Evolutionary conservation across 2,113 vertebrate genomes (phyloP), one percentile per base, ranked within the genome.

Genomic region (Phocoena phocoena): DNA sequence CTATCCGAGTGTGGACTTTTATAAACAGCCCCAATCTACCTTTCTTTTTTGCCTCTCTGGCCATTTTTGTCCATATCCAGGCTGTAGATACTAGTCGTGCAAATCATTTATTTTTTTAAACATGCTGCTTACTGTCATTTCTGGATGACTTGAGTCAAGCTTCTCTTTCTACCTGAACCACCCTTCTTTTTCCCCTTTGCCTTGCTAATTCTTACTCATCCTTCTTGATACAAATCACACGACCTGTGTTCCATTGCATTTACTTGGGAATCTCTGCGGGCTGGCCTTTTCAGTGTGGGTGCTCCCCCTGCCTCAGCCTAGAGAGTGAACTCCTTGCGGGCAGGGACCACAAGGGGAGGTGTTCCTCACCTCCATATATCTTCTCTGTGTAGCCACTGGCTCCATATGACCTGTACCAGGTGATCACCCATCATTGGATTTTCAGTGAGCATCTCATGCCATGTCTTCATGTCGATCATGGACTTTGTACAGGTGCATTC

Each of bases 331-430:
- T 26, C 33, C 55, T 73, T 38, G 28, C 41, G 23, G 28, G 5
- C 33, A 86, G 58, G 33, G 44, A 28, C 11, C 8, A 15, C 36
- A 36, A 36, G 36, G 36, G 36, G 36, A 36, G 36, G 36, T 0
- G 15, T 26, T 65, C 44, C 74, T 18, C 8, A 33, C 31, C 25
- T 71, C 31, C 14, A 0, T 1, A 0, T 28, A 4, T 18, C 25
- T 67, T 77, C 38, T 33, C 18, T 62, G 1, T 15, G 0, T 8
- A 6, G 53, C 9, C 67, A 5, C 2, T 33, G 15, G 20, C 25
- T 41, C 28, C 3, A 0, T 12, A 3, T 14, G 12, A 17, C 44
- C 17, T n/a, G 12, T 14, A 47, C 13, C 63, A 23, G 1, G 6
- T 11, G 33, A 25, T 62, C 77, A 70, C 1, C 41, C 5, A 14